Percentiles rank a stretch among this genome's conserved stretches.
Conservation (phyloP, 2,113 vertebrate genomes). For the Etheostoma cragini region DNA sequence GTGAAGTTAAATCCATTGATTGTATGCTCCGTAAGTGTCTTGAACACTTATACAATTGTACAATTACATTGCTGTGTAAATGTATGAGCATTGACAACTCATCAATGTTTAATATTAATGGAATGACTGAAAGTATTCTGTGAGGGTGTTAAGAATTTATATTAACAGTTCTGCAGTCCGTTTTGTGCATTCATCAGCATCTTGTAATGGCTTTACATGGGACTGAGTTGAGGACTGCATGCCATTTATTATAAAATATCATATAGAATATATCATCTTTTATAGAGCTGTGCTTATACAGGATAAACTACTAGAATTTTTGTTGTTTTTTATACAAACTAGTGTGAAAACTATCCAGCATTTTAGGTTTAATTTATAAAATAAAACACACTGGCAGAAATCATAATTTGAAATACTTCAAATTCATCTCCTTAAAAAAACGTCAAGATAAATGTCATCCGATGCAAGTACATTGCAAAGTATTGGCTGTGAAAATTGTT, state of each 20-base stretch:
- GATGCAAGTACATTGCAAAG: not conserved
- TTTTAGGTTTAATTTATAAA: not conserved
- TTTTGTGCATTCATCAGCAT: slow-evolving; percentile 7
- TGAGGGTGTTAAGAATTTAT: not conserved
- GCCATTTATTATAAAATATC: slow-evolving; percentile 32
- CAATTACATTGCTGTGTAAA: not conserved
- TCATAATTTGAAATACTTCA: too few relatives aligned
- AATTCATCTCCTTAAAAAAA: too few relatives aligned
- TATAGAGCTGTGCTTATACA: not conserved
- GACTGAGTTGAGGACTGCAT: rapidly evolving
- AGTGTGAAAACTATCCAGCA: not conserved
- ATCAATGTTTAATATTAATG: not conserved
- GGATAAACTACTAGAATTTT: not conserved
- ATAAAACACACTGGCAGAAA: not conserved
- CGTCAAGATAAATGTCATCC: not conserved
- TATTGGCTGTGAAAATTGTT: not conserved
- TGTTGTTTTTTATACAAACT: not conserved
- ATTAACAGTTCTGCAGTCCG: not conserved
- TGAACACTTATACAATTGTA: not conserved
- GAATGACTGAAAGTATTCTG: not conserved
- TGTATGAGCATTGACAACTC: not conserved
- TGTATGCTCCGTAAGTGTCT: not conserved
- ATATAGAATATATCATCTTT: not conserved
- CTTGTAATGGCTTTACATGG: not conserved
- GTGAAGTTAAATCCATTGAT: not conserved